phyloP scores from a whole-genome alignment of 2,113 vertebrate genomes.

The Perca schrenkii region DNA sequence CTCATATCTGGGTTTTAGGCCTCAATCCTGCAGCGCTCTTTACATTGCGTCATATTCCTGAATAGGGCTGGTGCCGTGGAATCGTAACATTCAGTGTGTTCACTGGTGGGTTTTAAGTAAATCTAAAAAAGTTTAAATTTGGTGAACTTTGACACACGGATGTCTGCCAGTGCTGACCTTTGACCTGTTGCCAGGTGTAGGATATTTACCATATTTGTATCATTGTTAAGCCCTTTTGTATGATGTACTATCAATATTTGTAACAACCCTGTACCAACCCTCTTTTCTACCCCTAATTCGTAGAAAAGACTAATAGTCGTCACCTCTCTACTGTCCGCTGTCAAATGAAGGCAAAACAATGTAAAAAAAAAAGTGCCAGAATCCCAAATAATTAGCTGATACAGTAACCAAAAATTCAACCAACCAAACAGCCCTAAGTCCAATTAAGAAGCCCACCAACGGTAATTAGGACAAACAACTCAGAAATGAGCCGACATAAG shows the following conservation, averaged over 20 bases:
- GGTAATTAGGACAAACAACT: background rate
- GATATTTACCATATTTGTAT: background rate
- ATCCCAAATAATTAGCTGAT: no score
- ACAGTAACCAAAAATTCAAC: background rate
- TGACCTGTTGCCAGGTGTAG: background rate
- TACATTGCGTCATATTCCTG: background rate
- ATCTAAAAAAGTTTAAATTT: background rate
- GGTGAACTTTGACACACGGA: background rate
- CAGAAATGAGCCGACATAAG: no score
- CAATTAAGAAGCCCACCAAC: no score
- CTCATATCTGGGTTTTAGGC: no score
- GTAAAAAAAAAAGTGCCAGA: no score
- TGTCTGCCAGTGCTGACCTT: background rate
- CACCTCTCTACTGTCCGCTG: background rate
- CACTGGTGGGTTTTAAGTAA: background rate
- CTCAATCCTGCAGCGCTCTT: no score
- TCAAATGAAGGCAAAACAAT: background rate
- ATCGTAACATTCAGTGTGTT: background rate
- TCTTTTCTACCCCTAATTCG: background rate
- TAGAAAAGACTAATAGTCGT: no score
- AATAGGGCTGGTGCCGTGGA: background rate
- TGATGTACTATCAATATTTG: no score
- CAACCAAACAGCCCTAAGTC: background rate
- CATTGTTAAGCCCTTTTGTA: background rate
- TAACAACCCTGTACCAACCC: no score